A percentile compares a stretch with the other conserved stretches of the same genome.
Conservation (phyloP, 2,113 vertebrate genomes). For the Anser cygnoides region DNA sequence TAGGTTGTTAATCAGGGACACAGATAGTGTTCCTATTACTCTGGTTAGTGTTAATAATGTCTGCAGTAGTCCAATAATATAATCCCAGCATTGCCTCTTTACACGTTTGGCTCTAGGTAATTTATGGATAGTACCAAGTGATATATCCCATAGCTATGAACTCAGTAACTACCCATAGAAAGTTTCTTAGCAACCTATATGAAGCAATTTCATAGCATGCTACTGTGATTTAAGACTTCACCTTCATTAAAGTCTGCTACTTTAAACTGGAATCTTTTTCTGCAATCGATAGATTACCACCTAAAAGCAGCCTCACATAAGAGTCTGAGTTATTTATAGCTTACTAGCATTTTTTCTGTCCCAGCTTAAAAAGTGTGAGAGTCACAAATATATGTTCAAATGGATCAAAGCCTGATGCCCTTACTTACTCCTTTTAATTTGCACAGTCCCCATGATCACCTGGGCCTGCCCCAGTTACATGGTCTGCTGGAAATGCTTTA, state of each 20-base stretch:
- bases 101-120: neutral
- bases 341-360: neutral
- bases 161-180: neutral
- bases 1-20: neutral
- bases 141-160: slow-evolving; percentile 5
- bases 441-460: neutral
- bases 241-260: slow-evolving; percentile 28
- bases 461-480: neutral
- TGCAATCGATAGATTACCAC: slow-evolving; percentile 6
- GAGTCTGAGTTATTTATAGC: neutral
- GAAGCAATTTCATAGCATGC: neutral
- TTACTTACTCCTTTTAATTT: neutral
- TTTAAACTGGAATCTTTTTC: neutral
- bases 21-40: neutral
- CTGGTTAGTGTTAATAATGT: slow-evolving; percentile 19
- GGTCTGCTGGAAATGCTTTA: neutral
- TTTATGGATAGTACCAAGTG: slow-evolving; percentile 15
- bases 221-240: slow-evolving; percentile 19
- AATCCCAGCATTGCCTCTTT: slow-evolving; percentile 6
- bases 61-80: neutral
- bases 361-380: neutral
- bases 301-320: neutral
- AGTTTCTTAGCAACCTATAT: neutral
- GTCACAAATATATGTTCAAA: neutral
- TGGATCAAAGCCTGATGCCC: neutral